Percentiles rank a stretch among this genome's conserved stretches.
phyloP scores from a whole-genome alignment of 1,140 invertebrate species.

The Hormaphis cornu region DNA sequence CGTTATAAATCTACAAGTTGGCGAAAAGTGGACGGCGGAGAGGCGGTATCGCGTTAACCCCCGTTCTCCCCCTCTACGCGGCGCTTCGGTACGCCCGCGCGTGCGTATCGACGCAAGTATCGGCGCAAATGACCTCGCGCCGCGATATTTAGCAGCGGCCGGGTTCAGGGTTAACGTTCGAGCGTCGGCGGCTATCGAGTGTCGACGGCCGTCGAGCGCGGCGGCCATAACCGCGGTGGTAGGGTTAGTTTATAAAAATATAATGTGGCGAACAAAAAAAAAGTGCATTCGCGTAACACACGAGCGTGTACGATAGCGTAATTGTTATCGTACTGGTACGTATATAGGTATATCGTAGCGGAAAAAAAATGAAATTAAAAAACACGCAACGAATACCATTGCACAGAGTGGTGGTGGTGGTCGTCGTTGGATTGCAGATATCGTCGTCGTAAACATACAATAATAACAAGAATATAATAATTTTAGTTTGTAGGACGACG shows the following conservation, averaged over 20 bases:
- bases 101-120: background rate
- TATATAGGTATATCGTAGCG: background rate
- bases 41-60: too few relatives aligned
- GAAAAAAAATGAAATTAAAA: background rate
- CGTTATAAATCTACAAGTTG: too few relatives aligned
- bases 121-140: conserved; percentile 27
- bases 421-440: background rate
- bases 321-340: too few relatives aligned
- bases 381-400: too few relatives aligned
- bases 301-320: too few relatives aligned
- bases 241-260: background rate
- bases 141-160: too few relatives aligned
- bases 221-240: too few relatives aligned
- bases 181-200: background rate
- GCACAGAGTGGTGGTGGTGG: too few relatives aligned
- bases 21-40: too few relatives aligned
- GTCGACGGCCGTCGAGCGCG: conserved; percentile 9
- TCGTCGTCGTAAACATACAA: background rate
- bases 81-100: too few relatives aligned
- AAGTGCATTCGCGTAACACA: background rate
- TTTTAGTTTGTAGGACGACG: conserved; percentile 26
- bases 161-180: conserved; percentile 32
- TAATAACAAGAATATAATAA: background rate
- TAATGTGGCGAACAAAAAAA: background rate
- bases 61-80: too few relatives aligned